Base-by-base conservation (phyloP, 1,140 invertebrate species). In the Drosophila rhopaloa region DNA sequence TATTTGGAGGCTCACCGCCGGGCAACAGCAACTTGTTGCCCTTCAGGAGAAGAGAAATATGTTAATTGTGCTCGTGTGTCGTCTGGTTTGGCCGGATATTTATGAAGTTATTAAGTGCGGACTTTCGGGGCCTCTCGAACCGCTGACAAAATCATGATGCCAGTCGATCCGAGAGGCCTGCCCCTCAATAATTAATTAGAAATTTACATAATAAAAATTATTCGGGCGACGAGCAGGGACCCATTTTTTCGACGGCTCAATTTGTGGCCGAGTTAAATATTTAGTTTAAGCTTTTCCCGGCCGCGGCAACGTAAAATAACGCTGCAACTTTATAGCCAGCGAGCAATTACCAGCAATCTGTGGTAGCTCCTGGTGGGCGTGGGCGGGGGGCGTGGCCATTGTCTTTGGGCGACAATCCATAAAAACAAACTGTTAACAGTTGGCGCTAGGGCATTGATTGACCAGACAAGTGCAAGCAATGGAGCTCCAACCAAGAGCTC, bases 391-490 rank as follows among this genome's bases (percentile, higher is more conserved):
- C 29, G 48, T 73, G 53, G 50, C 55, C 44, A 59, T 88, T 86
- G 83, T 88, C 83, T 88, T 83, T 88, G 79, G 73, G 83, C 79
- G 83, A 75, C 83, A 88, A 70, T 55, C 83, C 67, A 86, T 86
- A 86, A 86, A 86, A 86, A 71, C 79, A 88, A 88, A 83, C 83
- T 88, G 83, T 79, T 88, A 83, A 79, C 67, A 79, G 83, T 88
- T 86, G 83, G 60, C 71, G 79, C 56, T 76, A 24, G 43, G 62
- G 63, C 83, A 88, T 88, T 88, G 83, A 88, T 88, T 88, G 84
- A 88, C 80, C 80, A 89, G 83, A 88, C 83, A 88, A 88, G 83
- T 88, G 83, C 83, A 88, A 50, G 66, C 67, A 88, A 88, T 89
- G 84, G 79, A 86, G 79, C 68, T 63, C 56, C 55, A 66, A 46